phyloP scores from a whole-genome alignment of 2,888 invertebrate genomes.

The Acanthococcus lagerstroemiae region DNA sequence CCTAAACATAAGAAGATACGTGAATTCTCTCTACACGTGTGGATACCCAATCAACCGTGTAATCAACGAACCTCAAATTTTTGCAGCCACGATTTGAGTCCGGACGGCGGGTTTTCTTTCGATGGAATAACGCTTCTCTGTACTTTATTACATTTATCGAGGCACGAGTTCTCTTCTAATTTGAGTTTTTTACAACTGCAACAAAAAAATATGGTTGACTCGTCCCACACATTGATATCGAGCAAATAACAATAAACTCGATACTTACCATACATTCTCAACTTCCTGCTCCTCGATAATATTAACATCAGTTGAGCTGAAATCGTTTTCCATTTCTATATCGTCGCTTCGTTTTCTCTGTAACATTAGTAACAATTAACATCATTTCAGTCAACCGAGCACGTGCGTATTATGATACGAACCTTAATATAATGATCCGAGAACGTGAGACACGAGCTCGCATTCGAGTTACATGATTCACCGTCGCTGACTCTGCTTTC shows the following conservation, averaged over 20 bases:
- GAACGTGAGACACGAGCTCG: slow-evolving; percentile 6
- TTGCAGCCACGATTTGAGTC: slow-evolving; percentile 61
- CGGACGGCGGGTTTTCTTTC: slow-evolving; percentile 69
- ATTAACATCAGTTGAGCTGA: not conserved
- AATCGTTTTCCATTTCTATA: slow-evolving; percentile 12
- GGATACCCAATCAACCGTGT: too few species aligned
- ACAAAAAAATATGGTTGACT: not conserved
- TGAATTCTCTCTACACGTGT: not conserved
- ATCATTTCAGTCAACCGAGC: not conserved
- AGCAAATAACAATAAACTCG: not conserved
- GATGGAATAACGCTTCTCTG: slow-evolving; percentile 54
- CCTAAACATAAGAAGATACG: slow-evolving; percentile 42
- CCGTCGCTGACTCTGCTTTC: slow-evolving; percentile 16
- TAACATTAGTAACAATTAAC: not conserved
- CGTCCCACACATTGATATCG: too few species aligned
- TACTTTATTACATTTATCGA: slow-evolving; percentile 31
- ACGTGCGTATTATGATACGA: not conserved
- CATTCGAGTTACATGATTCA: slow-evolving; percentile 17
- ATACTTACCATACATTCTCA: not conserved
- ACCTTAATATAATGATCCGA: slow-evolving; percentile 23
- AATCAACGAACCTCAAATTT: slow-evolving; percentile 58
- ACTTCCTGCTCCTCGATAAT: slow-evolving; percentile 3
- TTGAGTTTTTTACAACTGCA: slow-evolving; percentile 16
- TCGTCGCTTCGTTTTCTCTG: slow-evolving; percentile 22
- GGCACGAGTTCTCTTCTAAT: slow-evolving; percentile 8